Conservation (phyloP, 2,797 vertebrate genomes). For the Enteromius treurensis region DNA sequence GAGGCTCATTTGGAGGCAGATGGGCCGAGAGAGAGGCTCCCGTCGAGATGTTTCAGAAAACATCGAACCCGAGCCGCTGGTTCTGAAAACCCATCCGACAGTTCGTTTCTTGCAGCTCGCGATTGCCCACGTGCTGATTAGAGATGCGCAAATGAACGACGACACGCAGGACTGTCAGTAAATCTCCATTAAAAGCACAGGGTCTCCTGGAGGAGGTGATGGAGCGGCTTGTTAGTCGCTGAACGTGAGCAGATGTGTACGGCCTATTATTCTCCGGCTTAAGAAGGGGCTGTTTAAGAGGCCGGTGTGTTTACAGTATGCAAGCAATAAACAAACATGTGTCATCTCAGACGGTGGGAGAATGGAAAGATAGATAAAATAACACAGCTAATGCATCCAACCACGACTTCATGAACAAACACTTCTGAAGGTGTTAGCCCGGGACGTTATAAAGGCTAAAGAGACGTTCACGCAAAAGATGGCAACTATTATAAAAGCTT, state of each 20-base stretch:
- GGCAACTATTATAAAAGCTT: no score
- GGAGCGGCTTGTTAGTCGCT: conserved; percentile 5
- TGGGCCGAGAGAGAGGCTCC: neutral
- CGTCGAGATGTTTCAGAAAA: conserved; percentile 24
- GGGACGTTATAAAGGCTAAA: no score
- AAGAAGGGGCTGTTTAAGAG: conserved; percentile 18
- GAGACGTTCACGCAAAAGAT: no score
- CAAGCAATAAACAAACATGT: conserved; percentile 21
- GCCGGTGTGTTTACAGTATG: neutral
- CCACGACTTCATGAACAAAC: neutral
- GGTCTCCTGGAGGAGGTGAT: conserved; percentile 18
- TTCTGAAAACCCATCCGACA: neutral
- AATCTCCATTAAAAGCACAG: conserved; percentile 23
- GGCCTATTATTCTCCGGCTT: conserved; percentile 27
- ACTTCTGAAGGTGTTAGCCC: neutral
- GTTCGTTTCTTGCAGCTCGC: neutral
- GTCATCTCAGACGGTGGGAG: neutral
- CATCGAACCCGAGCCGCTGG: neutral
- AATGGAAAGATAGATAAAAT: neutral
- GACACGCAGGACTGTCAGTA: neutral
- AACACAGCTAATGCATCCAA: neutral
- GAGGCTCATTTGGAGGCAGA: conserved; percentile 23
- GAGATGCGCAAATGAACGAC: neutral
- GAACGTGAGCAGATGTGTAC: neutral
- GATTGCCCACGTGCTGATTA: conserved; percentile 13